phyloP scores from a whole-genome alignment of 2,113 vertebrate genomes.

The Fregetta grallaria region DNA sequence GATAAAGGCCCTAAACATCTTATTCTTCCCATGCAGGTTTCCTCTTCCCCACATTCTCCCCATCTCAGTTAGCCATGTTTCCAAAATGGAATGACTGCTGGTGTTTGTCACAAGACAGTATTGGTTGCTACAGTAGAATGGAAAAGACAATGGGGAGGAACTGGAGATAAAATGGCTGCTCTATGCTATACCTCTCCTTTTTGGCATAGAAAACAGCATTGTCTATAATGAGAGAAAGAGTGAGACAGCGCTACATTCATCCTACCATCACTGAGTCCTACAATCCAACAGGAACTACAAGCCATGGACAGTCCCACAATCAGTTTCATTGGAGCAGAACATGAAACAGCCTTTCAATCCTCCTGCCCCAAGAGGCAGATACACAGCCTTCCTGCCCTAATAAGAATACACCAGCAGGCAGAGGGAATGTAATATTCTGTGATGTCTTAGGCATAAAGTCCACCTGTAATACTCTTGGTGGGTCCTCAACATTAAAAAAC shows the following conservation, averaged over 20 bases:
- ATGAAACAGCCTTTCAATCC: background rate
- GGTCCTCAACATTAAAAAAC: background rate
- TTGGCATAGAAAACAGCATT: background rate
- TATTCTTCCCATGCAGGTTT: background rate
- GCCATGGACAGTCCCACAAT: background rate
- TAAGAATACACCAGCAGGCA: background rate
- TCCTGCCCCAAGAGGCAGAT: background rate
- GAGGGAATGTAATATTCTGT: background rate
- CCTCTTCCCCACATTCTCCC: background rate
- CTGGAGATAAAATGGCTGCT: background rate
- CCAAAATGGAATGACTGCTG: background rate
- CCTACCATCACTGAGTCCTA: background rate
- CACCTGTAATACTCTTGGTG: background rate
- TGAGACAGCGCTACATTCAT: background rate
- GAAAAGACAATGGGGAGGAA: background rate
- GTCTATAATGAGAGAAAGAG: background rate
- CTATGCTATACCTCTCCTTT: background rate
- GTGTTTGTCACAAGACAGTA: background rate
- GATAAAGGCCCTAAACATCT: background rate
- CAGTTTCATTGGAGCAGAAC: background rate
- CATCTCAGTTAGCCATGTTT: background rate
- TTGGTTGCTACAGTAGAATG: background rate
- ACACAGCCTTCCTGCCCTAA: background rate
- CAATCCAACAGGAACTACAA: background rate
- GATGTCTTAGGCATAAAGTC: background rate